Base-by-base conservation (phyloP, 2,113 vertebrate species). In the Rhombomys opimus region DNA sequence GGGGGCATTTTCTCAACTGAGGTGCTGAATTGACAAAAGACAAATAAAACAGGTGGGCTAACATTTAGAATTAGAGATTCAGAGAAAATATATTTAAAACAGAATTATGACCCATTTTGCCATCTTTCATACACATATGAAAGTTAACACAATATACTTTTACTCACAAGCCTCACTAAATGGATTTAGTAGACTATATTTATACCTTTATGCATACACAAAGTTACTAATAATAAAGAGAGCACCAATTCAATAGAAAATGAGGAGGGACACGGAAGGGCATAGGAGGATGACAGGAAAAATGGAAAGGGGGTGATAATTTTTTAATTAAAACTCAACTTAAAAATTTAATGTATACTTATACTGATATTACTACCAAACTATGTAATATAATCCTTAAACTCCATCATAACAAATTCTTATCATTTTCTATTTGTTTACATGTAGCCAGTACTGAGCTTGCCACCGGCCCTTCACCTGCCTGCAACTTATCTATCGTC, bases 81-180 rank as follows among this genome's bases (percentile, higher is more conserved):
- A 41, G 35, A 87, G 23, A 77, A 82, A 93, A 88, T 5, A 88
- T 5, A 91, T 92, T 30, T 80, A 91, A 54, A 92, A 76, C 12
- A 72, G 46, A 91, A 93, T 11, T 17, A 22, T 63, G 1, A 54
- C 5, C 95, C 38, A 61, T 75, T 90, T 78, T 72, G 91, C 20
- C 41, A 67, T 27, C 30, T 52, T 72, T 30, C 17, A 65, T 17
- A n/a, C 5, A 50, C 22, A 54, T 15, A 84, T 20, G 18, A 18
- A 80, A 52, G 67, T 30, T 9, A 25, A 70, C 17, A 89, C 23
- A 46, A 9, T 63, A 1, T 22, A 67, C 30, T n/a, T 57, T 81
- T 81, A 72, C 22, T 41, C 1, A 11, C 35, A n/a, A 70, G 68
- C 35, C 15, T 17, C 68, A 68, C 30, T 32, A 68, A 35, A 35